These are phyloP conservation scores for Tragopan temminckii DNA, from an alignment of 2,797 vertebrate genomes.

Conservation along the genomic window DNA sequence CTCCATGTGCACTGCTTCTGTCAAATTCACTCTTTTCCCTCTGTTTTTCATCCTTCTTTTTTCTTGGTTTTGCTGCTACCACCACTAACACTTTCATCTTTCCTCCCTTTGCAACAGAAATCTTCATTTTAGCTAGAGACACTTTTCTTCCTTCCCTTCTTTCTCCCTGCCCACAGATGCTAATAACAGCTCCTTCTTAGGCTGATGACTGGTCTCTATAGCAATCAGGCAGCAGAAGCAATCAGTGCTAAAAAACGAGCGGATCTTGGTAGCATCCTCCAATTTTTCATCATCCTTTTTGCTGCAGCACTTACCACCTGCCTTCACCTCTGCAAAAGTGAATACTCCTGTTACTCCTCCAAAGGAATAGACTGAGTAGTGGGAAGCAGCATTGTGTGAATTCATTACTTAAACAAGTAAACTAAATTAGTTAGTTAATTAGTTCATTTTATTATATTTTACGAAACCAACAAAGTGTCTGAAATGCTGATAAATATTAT, in stretches of 20 bases:
- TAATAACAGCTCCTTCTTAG: slow-evolving; percentile 63
- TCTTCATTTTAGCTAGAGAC: neutral
- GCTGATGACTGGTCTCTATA: slow-evolving; percentile 56
- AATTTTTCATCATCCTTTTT: neutral
- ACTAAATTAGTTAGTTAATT: neutral
- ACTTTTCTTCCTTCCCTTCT: slow-evolving; percentile 26
- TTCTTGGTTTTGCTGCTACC: neutral
- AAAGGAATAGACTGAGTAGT: neutral
- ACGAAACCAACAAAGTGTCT: neutral
- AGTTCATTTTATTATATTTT: neutral
- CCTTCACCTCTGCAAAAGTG: slow-evolving; percentile 15
- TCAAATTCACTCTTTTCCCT: neutral
- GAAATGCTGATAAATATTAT: neutral
- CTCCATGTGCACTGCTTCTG: neutral
- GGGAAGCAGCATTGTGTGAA: neutral
- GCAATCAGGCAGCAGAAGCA: slow-evolving; percentile 64
- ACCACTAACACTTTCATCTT: neutral
- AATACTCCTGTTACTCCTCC: neutral
- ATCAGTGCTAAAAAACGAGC: neutral
- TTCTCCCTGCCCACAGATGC: slow-evolving; percentile 48
- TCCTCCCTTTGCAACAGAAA: slow-evolving; percentile 19
- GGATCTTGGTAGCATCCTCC: neutral
- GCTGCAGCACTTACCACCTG: neutral
- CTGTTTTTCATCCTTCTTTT: neutral
- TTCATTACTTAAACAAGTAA: neutral